Evolutionary conservation across 2,113 vertebrate species (phyloP), one percentile per base, ranked within the genome.

Genomic region (Taurulus bubalis): DNA sequence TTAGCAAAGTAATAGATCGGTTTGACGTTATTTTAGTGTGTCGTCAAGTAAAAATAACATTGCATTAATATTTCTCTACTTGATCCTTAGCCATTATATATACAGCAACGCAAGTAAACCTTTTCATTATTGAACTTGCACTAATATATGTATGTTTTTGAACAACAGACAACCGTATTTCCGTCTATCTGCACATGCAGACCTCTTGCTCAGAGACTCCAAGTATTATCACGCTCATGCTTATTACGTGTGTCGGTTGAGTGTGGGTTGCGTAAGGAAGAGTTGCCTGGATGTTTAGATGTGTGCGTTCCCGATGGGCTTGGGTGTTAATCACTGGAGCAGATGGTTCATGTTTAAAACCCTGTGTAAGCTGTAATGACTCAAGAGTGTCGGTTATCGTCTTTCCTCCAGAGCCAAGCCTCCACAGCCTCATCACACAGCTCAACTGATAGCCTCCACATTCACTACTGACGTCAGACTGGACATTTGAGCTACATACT

Each of bases 301-400:
- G 83, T 84, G 77, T 72, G 83, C 42, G 16, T 80, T 81, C 75
- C 80, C 22, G 8, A 36, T 69, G 69, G 77, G 45, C 83, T 75
- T 71, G 58, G 89, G 82, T 87, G 90, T 91, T 91, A 90, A 93
- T 92, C 90, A 83, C 81, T 79, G 49, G 86, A 90, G 84, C 92
- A 93, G 92, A 92, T 93, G 92, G 84, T 90, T 88, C 86, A 83
- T 87, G 90, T 89, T 88, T 90, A 90, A 93, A 92, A 83, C 87
- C 89, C 87, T 36, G 73, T 71, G 80, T 92, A 92, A 92, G 90
- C 88, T 83, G 82, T 77, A 85, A 87, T 92, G 89, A 93, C 87
- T 92, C 89, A 90, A 80, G 88, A 82, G 85, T 89, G 79, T 76
- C 51, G 28, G 88, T 87, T 90, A 91, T 87, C 88, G 79, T 87